A percentile compares a stretch with the other conserved stretches of the same genome.
Conservation (phyloP, 2,113 vertebrate genomes). For the Lycaon pictus region DNA sequence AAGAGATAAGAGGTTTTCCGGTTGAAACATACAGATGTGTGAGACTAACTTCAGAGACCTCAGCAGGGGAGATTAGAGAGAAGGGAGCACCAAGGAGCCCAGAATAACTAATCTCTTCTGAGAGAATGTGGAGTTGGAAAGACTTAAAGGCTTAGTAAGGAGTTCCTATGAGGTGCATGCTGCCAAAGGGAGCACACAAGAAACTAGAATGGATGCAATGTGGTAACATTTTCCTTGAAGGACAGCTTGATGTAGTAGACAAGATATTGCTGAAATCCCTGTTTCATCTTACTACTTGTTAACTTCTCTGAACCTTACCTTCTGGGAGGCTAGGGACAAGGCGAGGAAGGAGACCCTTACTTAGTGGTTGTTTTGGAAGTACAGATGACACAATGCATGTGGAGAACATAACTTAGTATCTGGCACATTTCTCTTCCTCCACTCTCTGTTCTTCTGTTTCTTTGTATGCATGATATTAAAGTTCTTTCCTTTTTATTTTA, state of each 20-base stretch:
- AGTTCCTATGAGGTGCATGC: rapidly evolving
- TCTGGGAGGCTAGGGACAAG: not conserved
- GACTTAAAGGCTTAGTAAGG: not conserved
- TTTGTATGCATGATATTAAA: not conserved
- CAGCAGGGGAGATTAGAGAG: not conserved
- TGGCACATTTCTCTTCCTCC: not conserved
- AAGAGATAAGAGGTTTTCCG: constrained; percentile 20
- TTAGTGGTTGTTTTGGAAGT: not conserved
- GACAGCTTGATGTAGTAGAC: not conserved
- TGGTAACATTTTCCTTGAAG: not conserved
- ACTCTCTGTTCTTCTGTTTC: not conserved
- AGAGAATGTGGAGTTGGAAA: not conserved
- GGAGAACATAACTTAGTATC: not conserved
- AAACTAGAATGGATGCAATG: not conserved
- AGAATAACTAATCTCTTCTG: not conserved
- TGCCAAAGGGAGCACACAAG: not conserved
- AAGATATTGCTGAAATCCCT: not conserved
- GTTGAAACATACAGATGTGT: not conserved
- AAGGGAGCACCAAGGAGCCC: not conserved
- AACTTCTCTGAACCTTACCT: not conserved
- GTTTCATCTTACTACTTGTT: not conserved
- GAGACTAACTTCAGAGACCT: not conserved
- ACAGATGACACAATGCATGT: not conserved
- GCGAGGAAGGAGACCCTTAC: not conserved
- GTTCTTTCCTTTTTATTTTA: not conserved